Conservation (phyloP, 2,113 vertebrate genomes). For the Megaptera novaeangliae region DNA sequence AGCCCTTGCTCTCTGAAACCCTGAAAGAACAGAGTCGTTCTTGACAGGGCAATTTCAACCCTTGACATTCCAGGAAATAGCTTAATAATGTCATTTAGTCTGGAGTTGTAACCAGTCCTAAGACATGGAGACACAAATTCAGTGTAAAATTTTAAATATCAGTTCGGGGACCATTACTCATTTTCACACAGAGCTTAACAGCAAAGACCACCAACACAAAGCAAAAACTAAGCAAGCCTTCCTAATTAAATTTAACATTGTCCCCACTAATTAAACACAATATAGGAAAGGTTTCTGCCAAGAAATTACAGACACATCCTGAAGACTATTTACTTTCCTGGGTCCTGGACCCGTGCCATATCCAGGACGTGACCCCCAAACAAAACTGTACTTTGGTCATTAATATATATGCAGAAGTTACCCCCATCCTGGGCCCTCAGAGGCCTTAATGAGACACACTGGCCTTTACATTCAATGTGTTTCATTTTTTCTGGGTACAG, state of each 20-base stretch:
- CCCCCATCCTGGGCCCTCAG: background rate
- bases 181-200: conserved; percentile 2
- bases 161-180: background rate
- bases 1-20: conserved; percentile 52
- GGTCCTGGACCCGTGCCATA: background rate
- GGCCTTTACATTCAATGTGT: conserved; percentile 45
- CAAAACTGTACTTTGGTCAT: conserved; percentile 30
- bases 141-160: conserved; percentile 13
- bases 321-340: conserved; percentile 17
- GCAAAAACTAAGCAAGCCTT: background rate
- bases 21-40: conserved; percentile 67
- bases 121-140: conserved; percentile 17
- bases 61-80: conserved; percentile 73
- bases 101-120: conserved; percentile 34
- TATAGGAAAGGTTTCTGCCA: conserved; percentile 32
- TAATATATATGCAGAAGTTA: background rate
- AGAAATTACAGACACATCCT: conserved; percentile 37
- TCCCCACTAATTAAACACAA: conserved; percentile 46
- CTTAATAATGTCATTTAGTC: conserved; percentile 67
- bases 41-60: conserved; percentile 71
- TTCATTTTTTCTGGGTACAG: conserved; percentile 58
- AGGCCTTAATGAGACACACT: background rate
- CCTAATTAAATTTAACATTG: conserved; percentile 40
- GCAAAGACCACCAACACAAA: background rate
- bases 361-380: conserved; percentile 46